Evolutionary conservation across 2,888 invertebrate genomes (phyloP).

Genomic region (Macaria notata): DNA sequence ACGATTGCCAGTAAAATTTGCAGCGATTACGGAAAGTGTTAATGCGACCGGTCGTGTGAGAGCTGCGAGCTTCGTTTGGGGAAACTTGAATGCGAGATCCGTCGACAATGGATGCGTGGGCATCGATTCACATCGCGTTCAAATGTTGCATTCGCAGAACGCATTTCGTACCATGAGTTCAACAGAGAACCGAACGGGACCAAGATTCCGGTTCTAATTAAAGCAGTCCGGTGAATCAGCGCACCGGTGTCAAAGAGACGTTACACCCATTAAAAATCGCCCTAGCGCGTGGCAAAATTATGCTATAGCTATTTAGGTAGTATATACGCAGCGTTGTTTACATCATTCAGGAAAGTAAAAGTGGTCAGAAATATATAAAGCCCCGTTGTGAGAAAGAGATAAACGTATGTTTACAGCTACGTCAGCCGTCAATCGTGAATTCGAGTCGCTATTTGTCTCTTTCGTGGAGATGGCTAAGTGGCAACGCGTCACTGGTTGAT

Average conservation of each 20-base stretch:
- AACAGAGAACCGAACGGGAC: constrained; percentile 59
- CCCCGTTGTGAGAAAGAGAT: too few species aligned
- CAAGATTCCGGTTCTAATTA: constrained; percentile 72
- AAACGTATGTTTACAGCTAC: too few species aligned
- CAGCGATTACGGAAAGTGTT: constrained; percentile 50
- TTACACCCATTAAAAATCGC: too few species aligned
- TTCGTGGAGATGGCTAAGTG: too few species aligned
- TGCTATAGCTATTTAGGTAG: too few species aligned
- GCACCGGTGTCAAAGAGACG: constrained; percentile 45
- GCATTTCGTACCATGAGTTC: constrained; percentile 55
- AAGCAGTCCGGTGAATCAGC: constrained; percentile 66
- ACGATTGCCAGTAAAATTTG: constrained; percentile 47
- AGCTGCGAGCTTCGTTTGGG: constrained; percentile 32
- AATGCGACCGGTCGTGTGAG: constrained; percentile 39
- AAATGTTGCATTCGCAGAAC: constrained; percentile 66
- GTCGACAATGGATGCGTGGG: constrained; percentile 38
- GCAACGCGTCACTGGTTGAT: too few species aligned
- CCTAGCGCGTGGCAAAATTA: too few species aligned
- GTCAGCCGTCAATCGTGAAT: too few species aligned
- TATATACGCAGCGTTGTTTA: too few species aligned
- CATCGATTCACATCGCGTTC: constrained; percentile 54
- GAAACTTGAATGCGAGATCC: constrained; percentile 35
- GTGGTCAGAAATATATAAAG: too few species aligned
- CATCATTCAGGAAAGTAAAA: too few species aligned
- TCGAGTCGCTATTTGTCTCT: too few species aligned